Percentiles rank a stretch among this genome's conserved stretches.
Evolutionary conservation across 2,888 invertebrate genomes (phyloP).

Genomic region (Tenthredo distinguenda): DNA sequence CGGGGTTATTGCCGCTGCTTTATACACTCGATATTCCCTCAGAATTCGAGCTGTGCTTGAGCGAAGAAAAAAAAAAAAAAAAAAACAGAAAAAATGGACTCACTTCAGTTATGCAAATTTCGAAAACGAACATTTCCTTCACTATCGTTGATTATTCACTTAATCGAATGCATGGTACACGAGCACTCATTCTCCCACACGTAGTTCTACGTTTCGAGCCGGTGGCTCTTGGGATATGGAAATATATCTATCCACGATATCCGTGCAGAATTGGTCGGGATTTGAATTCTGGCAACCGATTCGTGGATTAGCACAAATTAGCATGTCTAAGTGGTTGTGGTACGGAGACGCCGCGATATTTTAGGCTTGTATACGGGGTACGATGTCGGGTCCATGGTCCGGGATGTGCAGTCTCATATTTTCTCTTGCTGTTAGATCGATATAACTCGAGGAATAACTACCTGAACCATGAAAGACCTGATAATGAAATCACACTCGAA

Average conservation of each 20-base stretch:
- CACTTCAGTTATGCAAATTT: not conserved
- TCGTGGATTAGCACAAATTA: constrained; percentile 46
- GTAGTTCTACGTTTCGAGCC: not conserved
- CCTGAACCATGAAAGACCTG: not conserved
- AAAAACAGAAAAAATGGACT: no score
- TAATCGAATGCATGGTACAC: not conserved
- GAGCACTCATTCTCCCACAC: not conserved
- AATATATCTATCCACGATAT: constrained; percentile 5
- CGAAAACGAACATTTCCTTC: not conserved
- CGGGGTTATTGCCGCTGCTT: not conserved
- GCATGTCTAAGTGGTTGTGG: constrained; percentile 8
- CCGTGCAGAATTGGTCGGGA: not conserved
- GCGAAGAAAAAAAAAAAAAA: not conserved
- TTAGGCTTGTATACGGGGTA: not conserved
- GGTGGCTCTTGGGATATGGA: not conserved
- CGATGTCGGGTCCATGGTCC: not conserved
- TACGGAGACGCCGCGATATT: not conserved
- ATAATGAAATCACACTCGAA: not conserved
- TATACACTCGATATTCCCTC: not conserved
- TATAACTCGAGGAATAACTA: not conserved
- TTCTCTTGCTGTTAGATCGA: not conserved
- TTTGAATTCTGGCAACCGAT: constrained; percentile 40
- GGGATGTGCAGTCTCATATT: not conserved
- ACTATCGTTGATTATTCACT: not conserved
- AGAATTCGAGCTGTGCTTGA: not conserved